Conservation (phyloP, 2,888 invertebrate species). For the Apodemia duryi region DNA sequence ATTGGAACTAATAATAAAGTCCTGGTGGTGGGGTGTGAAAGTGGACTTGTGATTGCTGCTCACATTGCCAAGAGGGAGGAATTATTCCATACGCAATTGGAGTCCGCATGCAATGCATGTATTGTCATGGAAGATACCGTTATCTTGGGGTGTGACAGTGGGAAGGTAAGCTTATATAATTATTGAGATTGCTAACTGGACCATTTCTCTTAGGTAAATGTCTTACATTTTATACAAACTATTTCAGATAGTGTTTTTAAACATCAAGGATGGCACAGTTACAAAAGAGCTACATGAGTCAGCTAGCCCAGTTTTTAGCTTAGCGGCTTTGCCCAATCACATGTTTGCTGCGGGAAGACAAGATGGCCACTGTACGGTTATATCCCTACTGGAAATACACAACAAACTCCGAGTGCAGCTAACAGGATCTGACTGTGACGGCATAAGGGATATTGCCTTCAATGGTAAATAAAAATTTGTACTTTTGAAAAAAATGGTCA, state of each 20-base stretch:
- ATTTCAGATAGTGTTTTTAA: background rate
- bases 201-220: no score
- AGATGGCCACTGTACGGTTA: constrained; percentile 4
- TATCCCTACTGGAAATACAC: background rate
- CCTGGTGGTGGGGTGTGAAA: constrained; percentile 81
- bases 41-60: constrained; percentile 73
- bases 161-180: background rate
- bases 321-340: background rate
- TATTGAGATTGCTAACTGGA: no score
- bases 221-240: background rate
- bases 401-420: constrained; percentile 1
- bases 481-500: no score
- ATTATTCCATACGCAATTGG: constrained; percentile 53
- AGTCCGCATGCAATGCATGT: constrained; percentile 79
- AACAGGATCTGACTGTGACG: constrained; percentile 5
- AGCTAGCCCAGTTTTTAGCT: background rate
- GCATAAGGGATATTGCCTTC: constrained; percentile 72
- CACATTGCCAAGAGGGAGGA: constrained; percentile 76
- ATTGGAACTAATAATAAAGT: constrained; percentile 81
- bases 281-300: constrained; percentile 1
- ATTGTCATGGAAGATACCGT: constrained; percentile 63
- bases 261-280: background rate
- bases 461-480: constrained; percentile 55
- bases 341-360: background rate
- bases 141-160: constrained; percentile 76